These are phyloP conservation scores for Sinocyclocheilus maitianheensis DNA, from an alignment of 2,113 vertebrate species.

Conservation along the genomic window DNA sequence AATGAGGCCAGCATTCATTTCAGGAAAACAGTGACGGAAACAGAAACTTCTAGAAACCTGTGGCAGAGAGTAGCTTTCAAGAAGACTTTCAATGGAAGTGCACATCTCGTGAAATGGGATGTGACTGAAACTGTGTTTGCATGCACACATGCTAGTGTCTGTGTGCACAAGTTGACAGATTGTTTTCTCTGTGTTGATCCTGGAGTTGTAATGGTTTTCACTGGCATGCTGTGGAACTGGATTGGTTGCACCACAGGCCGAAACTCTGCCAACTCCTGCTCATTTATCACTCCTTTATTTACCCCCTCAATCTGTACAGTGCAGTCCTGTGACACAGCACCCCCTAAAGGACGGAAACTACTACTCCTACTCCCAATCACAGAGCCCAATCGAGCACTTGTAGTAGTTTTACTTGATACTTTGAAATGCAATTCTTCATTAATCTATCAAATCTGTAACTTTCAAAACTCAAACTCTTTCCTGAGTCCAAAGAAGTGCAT, in stretches of 20 bases:
- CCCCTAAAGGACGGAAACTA: conserved; percentile 28
- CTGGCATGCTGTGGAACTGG: conserved; percentile 71
- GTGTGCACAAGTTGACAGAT: conserved; percentile 47
- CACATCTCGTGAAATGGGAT: background rate
- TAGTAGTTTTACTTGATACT: background rate
- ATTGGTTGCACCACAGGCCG: conserved; percentile 39
- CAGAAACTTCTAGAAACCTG: background rate
- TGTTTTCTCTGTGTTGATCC: background rate
- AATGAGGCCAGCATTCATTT: background rate
- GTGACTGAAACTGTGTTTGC: background rate
- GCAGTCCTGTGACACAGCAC: background rate
- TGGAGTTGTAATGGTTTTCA: conserved; percentile 75
- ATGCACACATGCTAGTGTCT: background rate
- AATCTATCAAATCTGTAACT: too few species aligned
- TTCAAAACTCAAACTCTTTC: too few species aligned
- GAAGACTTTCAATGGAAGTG: background rate
- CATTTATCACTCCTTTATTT: conserved; percentile 39
- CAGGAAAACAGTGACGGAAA: background rate
- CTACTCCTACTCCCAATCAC: background rate
- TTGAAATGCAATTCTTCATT: background rate
- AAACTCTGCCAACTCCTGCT: conserved; percentile 19
- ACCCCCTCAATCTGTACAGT: background rate
- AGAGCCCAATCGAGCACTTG: background rate
- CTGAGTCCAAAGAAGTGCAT: background rate
- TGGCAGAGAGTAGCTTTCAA: background rate